Percentiles rank a stretch among this genome's conserved stretches.
Conservation (phyloP, 2,797 vertebrate species). For the Coregonus sp. region DNA sequence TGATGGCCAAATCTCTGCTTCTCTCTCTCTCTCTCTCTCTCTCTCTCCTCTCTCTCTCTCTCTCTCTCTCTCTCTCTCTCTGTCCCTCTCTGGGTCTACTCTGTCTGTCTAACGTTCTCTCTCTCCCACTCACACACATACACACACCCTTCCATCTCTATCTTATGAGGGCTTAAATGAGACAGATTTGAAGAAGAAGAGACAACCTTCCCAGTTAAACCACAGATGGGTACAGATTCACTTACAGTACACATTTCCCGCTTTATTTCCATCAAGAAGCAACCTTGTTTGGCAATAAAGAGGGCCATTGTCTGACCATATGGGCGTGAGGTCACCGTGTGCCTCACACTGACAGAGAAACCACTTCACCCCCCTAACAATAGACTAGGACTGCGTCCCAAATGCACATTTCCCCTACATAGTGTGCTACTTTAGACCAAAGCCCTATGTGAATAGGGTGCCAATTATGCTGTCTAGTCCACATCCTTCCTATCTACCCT, state of each 20-base stretch:
- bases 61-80: neutral
- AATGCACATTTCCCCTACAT: too few species aligned
- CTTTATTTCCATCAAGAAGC: neutral
- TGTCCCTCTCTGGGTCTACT: neutral
- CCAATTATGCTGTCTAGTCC: too few species aligned
- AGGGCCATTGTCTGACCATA: neutral
- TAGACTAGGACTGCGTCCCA: constrained; percentile 38
- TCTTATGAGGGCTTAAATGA: neutral
- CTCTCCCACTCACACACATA: neutral
- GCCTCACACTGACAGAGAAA: constrained; percentile 13
- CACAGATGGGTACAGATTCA: too few species aligned
- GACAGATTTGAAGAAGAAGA: too few species aligned
- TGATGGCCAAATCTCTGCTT: constrained; percentile 31
- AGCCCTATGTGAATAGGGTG: too few species aligned
- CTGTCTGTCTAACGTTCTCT: neutral
- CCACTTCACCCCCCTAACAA: constrained; percentile 20
- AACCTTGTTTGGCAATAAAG: neutral
- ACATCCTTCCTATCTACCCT: neutral
- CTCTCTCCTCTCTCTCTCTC: neutral
- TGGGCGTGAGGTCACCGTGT: constrained; percentile 7
- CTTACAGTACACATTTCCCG: neutral
- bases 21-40: constrained; percentile 17
- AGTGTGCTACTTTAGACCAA: too few species aligned
- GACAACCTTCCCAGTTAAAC: too few species aligned
- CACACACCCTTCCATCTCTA: neutral